A percentile compares a stretch with the other conserved stretches of the same genome.
phyloP scores from a whole-genome alignment of 2,113 vertebrate genomes.

The Lagopus muta region DNA sequence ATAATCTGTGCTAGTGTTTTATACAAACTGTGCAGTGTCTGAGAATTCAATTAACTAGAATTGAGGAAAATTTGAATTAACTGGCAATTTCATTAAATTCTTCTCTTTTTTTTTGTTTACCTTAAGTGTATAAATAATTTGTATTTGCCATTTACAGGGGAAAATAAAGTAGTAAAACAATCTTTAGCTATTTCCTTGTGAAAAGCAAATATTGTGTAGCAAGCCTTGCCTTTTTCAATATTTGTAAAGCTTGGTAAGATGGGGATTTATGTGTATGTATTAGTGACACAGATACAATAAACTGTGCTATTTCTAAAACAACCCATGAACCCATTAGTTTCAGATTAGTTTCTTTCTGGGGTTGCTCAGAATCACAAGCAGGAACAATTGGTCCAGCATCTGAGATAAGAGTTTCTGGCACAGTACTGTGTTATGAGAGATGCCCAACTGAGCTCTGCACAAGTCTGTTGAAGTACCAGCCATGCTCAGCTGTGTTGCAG shows the following conservation, averaged over 20 bases:
- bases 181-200: neutral
- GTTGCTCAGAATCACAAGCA: neutral
- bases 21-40: neutral
- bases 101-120: neutral
- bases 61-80: neutral
- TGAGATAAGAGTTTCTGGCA: neutral
- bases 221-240: neutral
- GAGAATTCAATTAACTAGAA: neutral
- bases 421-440: neutral
- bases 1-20: neutral
- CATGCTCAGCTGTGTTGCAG: neutral
- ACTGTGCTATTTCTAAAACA: neutral
- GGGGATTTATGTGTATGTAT: rapidly evolving
- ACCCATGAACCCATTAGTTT: neutral
- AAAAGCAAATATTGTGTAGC: neutral
- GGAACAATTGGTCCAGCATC: neutral
- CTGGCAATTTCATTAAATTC: neutral
- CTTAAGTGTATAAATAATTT: neutral
- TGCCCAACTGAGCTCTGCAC: neutral
- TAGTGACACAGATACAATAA: neutral
- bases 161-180: neutral
- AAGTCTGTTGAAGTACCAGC: neutral
- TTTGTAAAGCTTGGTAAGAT: neutral
- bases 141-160: neutral
- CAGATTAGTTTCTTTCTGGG: neutral